Base-by-base conservation (phyloP, 92 coral and sea anemone species). In the Siderastrea siderea region DNA sequence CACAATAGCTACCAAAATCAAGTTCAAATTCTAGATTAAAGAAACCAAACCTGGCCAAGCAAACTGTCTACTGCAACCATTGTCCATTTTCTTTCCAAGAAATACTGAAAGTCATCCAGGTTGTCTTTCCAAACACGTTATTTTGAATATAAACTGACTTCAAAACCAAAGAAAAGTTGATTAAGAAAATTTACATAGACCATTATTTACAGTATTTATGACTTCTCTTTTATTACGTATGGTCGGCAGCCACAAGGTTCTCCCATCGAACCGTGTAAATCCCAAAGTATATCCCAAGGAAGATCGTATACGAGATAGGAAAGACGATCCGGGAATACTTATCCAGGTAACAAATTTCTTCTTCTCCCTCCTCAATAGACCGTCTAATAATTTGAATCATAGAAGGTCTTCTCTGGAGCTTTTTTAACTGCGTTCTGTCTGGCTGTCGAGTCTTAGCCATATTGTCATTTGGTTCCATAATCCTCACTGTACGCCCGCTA, bases 261-360 rank as follows among this genome's bases (percentile, higher is more conserved):
- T 85, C 82, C 89, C 89, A 85, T 2, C 89, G 75, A 15, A 85
- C 77, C 5, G 83, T 85, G 60, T 85, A 85, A 76, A 85, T 85
- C 17, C 89, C 89, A 84, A 95, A 84, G 69, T 95, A 95, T 43
- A 95, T 84, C 2, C 90, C 88, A 76, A 95, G 75, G 55, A 95
- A 95, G 43, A 77, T 85, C 3, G 84, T 64, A 76, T 95, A 95
- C 0, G 89, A 90, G 38, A 93, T 68, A 3, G 98, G 98, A 49
- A 95, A 95, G 0, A 95, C 73, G 16, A 95, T 60, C 9, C 98
- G 91, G 3, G 96, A 93, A 54, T 93, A 95, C 47, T 89, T 89
- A 78, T 95, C 98, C 86, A 95, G 69, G 13, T 87, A 90, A 10
- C 91, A 91, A 47, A 95, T 93, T 0, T 95, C 98, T 5, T 94